phyloP scores from a whole-genome alignment of 1,140 invertebrate species.

The Hylyphantes graminicola region DNA sequence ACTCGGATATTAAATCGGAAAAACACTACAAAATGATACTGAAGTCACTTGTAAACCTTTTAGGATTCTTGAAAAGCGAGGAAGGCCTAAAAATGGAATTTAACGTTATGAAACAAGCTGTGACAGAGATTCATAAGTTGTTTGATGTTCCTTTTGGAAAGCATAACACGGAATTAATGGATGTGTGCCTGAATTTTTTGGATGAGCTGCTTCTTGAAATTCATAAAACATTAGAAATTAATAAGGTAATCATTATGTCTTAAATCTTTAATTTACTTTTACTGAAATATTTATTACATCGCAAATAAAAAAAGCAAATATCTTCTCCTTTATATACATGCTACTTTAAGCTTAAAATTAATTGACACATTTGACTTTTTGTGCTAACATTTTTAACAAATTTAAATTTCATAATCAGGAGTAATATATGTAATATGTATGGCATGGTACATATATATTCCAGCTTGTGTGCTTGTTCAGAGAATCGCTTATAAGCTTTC shows the following conservation, averaged over 20 bases:
- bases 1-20: neutral
- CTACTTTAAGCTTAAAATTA: too few relatives aligned
- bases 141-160: neutral
- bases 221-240: constrained; percentile 14
- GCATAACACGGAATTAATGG: neutral
- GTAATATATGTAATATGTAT: too few relatives aligned
- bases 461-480: too few relatives aligned
- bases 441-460: too few relatives aligned
- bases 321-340: too few relatives aligned
- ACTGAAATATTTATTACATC: neutral
- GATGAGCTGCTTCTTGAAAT: constrained; percentile 5
- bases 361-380: too few relatives aligned
- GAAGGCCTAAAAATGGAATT: constrained; percentile 22
- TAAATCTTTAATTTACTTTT: neutral
- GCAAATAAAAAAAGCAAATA: too few relatives aligned
- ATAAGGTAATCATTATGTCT: constrained; percentile 8
- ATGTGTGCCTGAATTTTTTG: constrained; percentile 8
- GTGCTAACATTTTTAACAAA: too few relatives aligned
- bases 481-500: too few relatives aligned
- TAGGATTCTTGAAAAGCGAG: neutral
- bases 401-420: too few relatives aligned
- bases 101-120: neutral
- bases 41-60: neutral
- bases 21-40: neutral
- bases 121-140: neutral